Conservation (phyloP, 1,140 invertebrate genomes). For the Drosophila jambulina region DNA sequence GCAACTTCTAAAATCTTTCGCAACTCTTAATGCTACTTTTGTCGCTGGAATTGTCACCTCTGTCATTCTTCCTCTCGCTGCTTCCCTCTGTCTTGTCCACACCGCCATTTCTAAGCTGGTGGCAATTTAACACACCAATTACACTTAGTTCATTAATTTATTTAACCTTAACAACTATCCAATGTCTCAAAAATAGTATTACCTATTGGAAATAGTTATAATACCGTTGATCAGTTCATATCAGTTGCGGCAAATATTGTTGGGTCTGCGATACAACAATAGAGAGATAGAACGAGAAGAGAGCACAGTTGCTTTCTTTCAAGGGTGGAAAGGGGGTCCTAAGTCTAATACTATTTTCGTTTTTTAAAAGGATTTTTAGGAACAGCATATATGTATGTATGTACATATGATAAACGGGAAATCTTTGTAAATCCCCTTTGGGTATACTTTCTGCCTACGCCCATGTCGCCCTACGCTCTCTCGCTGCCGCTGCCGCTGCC, state of each 20-base stretch:
- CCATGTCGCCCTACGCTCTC: not conserved
- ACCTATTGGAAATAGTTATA: not conserved
- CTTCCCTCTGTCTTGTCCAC: no score
- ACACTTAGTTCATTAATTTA: not conserved
- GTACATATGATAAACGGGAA: not conserved
- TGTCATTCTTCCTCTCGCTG: not conserved
- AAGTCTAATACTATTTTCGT: no score
- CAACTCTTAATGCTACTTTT: no score
- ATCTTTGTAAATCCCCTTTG: not conserved
- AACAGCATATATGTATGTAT: no score
- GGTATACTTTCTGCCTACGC: not conserved
- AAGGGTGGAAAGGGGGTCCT: not conserved
- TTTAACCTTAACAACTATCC: not conserved
- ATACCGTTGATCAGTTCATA: constrained; percentile 8
- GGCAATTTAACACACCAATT: not conserved
- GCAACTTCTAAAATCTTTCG: no score
- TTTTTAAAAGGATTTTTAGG: no score
- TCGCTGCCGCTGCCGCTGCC: not conserved
- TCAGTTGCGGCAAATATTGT: not conserved
- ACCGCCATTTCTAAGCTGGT: not conserved
- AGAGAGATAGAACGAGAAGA: not conserved
- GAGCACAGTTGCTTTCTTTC: not conserved
- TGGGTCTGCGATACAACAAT: not conserved
- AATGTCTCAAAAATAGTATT: not conserved
- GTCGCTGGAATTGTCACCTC: no score